These are phyloP conservation scores for Pinctada fucata DNA, from an alignment of 2,888 invertebrate genomes.

Conservation along the genomic window DNA sequence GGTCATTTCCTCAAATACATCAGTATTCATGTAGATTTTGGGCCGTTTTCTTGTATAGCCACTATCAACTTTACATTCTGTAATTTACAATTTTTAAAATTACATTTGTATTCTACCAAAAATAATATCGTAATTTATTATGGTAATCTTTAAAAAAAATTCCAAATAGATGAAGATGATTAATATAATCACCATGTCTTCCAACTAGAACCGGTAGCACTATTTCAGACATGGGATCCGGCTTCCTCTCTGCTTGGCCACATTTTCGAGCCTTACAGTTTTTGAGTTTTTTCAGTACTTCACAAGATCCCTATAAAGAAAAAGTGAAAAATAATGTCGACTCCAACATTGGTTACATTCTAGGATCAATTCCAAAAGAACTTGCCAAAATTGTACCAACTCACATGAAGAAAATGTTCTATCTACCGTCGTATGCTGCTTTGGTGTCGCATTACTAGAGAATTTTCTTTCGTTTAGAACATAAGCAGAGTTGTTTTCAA, in stretches of 20 bases:
- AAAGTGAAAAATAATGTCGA: not conserved
- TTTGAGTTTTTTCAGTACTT: constrained; percentile 61
- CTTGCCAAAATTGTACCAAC: no score
- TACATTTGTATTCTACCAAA: no score
- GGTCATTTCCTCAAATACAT: constrained; percentile 58
- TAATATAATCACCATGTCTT: constrained; percentile 10
- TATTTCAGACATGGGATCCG: constrained; percentile 53
- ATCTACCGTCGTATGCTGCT: no score
- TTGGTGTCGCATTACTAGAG: no score
- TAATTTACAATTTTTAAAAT: not conserved
- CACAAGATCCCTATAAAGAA: constrained; percentile 58
- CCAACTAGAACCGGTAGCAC: constrained; percentile 51
- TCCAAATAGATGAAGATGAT: no score
- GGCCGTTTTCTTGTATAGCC: constrained; percentile 38
- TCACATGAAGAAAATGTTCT: no score
- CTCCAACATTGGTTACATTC: no score
- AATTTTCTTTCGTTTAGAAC: no score
- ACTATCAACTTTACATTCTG: constrained; percentile 39
- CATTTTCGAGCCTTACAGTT: constrained; percentile 49
- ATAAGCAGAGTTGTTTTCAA: no score
- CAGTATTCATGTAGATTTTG: constrained; percentile 46
- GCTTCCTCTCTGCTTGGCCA: constrained; percentile 45
- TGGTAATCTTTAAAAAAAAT: no score
- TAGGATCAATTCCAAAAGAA: no score
- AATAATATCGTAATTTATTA: no score